Evolutionary conservation across 2,113 vertebrate genomes (phyloP).

Genomic region (Gasterosteus aculeatus): DNA sequence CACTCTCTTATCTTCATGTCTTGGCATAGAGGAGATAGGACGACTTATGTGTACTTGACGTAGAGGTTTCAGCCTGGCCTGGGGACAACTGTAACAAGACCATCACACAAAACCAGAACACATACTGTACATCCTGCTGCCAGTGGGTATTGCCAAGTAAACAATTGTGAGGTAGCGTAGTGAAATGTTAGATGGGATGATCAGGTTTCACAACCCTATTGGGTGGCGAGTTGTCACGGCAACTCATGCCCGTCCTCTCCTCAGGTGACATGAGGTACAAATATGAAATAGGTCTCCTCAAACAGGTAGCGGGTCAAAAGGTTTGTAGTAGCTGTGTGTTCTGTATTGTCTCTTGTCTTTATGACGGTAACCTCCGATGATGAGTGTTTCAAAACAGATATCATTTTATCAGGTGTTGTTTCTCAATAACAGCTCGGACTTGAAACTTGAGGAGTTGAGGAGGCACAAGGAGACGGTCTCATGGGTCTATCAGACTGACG

Average conservation of each 20-base stretch:
- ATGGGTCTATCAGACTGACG: neutral
- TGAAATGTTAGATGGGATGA: constrained; percentile 59
- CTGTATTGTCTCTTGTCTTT: neutral
- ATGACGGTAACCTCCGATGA: neutral
- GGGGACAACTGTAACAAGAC: neutral
- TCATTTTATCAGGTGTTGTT: neutral
- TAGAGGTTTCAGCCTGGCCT: neutral
- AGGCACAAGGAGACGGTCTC: neutral
- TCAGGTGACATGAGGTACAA: constrained; percentile 25
- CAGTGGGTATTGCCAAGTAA: constrained; percentile 26
- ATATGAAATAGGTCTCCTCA: neutral
- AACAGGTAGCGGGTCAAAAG: neutral
- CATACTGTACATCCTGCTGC: constrained; percentile 3
- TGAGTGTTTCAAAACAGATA: neutral
- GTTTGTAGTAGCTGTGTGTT: neutral
- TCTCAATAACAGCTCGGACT: neutral
- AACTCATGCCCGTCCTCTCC: constrained; percentile 31
- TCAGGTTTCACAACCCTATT: constrained; percentile 54
- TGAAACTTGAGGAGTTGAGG: constrained; percentile 35
- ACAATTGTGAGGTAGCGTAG: constrained; percentile 29
- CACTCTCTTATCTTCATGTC: neutral
- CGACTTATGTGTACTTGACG: neutral
- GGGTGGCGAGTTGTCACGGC: constrained; percentile 44
- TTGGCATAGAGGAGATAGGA: neutral
- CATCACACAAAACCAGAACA: neutral